A percentile compares a stretch with the other conserved stretches of the same genome.
Conservation (phyloP, 2,888 invertebrate genomes). For the Poecilus cupreus region DNA sequence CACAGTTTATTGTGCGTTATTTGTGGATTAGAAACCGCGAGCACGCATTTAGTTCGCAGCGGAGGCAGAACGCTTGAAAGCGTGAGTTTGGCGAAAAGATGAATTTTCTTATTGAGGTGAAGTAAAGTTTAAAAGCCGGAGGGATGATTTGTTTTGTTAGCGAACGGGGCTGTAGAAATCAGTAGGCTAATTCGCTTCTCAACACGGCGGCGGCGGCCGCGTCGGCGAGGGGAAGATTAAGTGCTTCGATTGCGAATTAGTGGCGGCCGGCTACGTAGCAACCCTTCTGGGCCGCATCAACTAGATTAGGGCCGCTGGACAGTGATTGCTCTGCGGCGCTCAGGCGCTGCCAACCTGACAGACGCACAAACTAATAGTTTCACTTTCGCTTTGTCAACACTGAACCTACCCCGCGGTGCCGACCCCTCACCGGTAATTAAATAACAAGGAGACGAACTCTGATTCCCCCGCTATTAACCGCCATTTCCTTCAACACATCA, state of each 20-base stretch:
- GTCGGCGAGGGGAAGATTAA: slow-evolving; percentile 20
- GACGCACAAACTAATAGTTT: slow-evolving; percentile 19
- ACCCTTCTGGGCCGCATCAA: slow-evolving; percentile 34
- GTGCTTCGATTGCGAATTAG: slow-evolving; percentile 42
- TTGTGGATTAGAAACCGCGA: too few species aligned
- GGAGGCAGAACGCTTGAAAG: neutral
- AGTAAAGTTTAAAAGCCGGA: too few species aligned
- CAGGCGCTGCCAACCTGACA: neutral
- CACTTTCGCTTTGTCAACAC: slow-evolving; percentile 38
- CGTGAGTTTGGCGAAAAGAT: neutral
- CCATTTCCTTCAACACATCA: too few species aligned
- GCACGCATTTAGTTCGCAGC: too few species aligned
- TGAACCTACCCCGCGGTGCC: neutral
- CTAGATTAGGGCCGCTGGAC: slow-evolving; percentile 24
- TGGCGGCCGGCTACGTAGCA: slow-evolving; percentile 4
- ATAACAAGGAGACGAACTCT: too few species aligned
- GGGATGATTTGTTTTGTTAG: neutral
- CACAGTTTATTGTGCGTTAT: too few species aligned
- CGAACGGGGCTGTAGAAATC: neutral
- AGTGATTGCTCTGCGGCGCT: slow-evolving; percentile 18
- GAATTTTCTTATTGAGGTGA: too few species aligned
- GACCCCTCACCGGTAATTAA: neutral
- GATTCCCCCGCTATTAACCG: too few species aligned
- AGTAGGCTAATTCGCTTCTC: neutral
- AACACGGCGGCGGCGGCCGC: neutral